These are phyloP conservation scores for Trissoscelio sp. DNA, from an alignment of 2,888 invertebrate species.

Conservation along the genomic window DNA sequence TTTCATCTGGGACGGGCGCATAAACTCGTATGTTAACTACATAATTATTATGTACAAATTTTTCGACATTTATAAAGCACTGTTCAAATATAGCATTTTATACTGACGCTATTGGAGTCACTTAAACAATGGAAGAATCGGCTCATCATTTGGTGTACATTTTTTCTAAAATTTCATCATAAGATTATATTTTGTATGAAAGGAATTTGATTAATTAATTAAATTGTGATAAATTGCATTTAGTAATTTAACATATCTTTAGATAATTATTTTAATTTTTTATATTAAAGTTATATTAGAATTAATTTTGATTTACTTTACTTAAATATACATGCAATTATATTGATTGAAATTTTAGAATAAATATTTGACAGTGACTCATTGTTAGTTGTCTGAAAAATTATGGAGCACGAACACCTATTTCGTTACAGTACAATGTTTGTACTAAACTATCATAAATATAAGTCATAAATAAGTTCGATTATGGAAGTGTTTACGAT, in stretches of 20 bases:
- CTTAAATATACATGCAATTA: not conserved
- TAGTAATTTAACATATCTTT: not conserved
- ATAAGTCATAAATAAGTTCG: conserved; percentile 39
- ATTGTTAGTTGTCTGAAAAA: not conserved
- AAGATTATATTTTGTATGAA: not conserved
- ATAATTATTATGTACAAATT: conserved; percentile 39
- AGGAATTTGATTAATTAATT: not conserved
- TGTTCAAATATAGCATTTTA: conserved; percentile 45
- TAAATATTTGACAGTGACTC: conserved; percentile 1
- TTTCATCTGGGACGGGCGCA: conserved; percentile 19
- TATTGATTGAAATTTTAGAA: conserved; percentile 9
- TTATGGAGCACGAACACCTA: conserved; percentile 13
- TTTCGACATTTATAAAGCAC: conserved; percentile 56
- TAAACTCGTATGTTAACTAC: conserved; percentile 28
- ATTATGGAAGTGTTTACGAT: conserved; percentile 34
- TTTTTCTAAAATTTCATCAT: conserved; percentile 23
- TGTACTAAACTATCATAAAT: conserved; percentile 38
- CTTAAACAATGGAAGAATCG: conserved; percentile 6
- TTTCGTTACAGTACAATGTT: conserved; percentile 30
- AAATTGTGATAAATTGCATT: no score
- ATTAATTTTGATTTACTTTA: not conserved
- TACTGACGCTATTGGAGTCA: conserved; percentile 33
- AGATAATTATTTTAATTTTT: not conserved
- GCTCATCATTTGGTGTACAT: not conserved
- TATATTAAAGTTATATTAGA: not conserved